phyloP scores from a whole-genome alignment of 2,113 vertebrate genomes.

The Hirundichthys speculiger region DNA sequence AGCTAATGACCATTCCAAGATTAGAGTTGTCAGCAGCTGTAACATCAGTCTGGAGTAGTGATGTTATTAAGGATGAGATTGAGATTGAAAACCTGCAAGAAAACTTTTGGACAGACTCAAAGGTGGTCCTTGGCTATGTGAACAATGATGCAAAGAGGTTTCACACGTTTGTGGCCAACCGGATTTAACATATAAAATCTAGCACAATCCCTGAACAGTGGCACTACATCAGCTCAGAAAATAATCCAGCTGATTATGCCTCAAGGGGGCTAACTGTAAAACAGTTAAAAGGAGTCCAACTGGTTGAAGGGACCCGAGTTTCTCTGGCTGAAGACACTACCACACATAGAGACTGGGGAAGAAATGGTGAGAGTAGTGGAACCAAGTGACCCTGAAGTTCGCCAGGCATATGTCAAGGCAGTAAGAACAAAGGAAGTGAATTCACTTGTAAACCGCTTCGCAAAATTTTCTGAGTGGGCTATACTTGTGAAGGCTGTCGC shows the following conservation, averaged over 20 bases:
- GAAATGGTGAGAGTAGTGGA: not conserved
- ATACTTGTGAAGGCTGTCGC: not conserved
- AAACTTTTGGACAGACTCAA: not conserved
- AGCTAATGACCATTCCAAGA: not conserved
- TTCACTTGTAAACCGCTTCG: not conserved
- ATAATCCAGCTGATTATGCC: not conserved
- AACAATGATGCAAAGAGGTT: not conserved
- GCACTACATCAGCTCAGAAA: not conserved
- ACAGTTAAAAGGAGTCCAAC: not conserved
- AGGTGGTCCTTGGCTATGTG: too few species aligned
- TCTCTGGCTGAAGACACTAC: not conserved
- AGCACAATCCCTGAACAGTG: not conserved
- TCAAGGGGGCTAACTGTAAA: not conserved
- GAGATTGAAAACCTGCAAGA: not conserved
- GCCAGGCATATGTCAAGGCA: not conserved
- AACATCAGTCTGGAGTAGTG: too few species aligned
- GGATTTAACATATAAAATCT: not conserved
- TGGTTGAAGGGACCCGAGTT: not conserved
- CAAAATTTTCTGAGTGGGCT: not conserved
- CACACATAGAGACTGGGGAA: not conserved
- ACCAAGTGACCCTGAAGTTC: not conserved
- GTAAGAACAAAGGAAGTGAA: not conserved
- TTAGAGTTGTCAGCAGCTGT: not conserved
- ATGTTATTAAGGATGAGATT: not conserved
- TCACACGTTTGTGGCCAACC: not conserved